phyloP scores from a whole-genome alignment of 2,113 vertebrate genomes.

The Rana temporaria region DNA sequence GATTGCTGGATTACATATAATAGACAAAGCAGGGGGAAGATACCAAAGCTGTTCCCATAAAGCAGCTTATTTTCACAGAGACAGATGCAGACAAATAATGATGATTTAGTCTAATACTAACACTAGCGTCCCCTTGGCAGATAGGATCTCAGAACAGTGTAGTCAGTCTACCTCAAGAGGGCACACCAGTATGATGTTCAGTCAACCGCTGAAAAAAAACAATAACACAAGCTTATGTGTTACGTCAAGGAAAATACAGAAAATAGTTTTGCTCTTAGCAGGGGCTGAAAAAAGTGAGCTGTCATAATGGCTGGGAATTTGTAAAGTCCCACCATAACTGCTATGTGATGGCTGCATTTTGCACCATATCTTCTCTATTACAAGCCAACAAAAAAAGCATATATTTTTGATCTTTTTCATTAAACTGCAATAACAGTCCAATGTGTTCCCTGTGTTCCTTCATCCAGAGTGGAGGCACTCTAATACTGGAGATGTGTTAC shows the following conservation, averaged over 20 bases:
- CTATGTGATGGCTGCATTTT: too few species aligned
- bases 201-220: neutral
- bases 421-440: too few species aligned
- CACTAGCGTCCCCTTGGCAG: conserved; percentile 12
- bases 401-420: too few species aligned
- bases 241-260: neutral
- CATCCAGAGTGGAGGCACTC: too few species aligned
- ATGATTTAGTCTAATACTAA: conserved; percentile 49
- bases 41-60: conserved; percentile 32
- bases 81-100: conserved; percentile 51
- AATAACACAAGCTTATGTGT: conserved; percentile 11
- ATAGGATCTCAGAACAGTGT: conserved; percentile 9
- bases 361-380: too few species aligned
- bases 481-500: too few species aligned
- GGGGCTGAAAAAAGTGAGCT: too few species aligned
- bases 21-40: conserved; percentile 40
- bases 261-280: neutral
- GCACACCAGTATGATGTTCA: conserved; percentile 6
- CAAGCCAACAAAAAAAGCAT: too few species aligned
- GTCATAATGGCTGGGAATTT: too few species aligned
- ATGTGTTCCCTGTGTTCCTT: too few species aligned
- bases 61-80: conserved; percentile 54
- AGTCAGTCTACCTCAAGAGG: conserved; percentile 9
- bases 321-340: too few species aligned
- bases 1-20: conserved; percentile 53